Percentiles rank a stretch among this genome's conserved stretches.
Evolutionary conservation across 53 echinoderm and acorn worm species (phyloP).

Genomic region (Henricia sp.): DNA sequence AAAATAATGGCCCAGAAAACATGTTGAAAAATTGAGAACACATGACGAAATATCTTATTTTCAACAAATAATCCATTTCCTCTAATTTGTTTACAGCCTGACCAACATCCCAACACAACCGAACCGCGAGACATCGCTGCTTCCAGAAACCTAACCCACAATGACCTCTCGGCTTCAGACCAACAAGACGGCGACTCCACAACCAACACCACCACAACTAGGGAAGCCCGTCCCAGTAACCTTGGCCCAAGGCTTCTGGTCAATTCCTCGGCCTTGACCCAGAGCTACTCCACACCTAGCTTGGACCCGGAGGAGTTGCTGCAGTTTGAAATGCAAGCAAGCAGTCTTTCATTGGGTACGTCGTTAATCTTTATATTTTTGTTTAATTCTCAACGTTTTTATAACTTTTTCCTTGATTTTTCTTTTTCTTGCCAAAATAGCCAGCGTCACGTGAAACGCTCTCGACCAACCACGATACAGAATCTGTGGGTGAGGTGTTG

Average conservation of each 20-base stretch:
- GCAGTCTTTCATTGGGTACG: conserved; percentile 1
- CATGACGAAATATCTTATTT: too few relatives aligned
- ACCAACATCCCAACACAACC: not conserved
- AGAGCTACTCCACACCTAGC: conserved; percentile 61
- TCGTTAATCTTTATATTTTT: too few relatives aligned
- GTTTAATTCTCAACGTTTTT: too few relatives aligned
- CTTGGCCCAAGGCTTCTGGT: conserved; percentile 20
- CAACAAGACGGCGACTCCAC: conserved; percentile 6
- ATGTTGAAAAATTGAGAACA: too few relatives aligned
- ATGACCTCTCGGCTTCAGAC: conserved; percentile 1
- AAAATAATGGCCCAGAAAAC: too few relatives aligned
- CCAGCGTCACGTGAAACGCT: too few relatives aligned
- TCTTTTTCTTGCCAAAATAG: too few relatives aligned
- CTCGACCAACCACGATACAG: too few relatives aligned
- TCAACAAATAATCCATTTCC: too few relatives aligned
- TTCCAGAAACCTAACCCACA: not conserved
- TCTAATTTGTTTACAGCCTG: not conserved
- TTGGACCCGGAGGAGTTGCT: conserved; percentile 84
- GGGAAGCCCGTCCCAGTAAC: conserved; percentile 2
- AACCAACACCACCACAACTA: too few relatives aligned
- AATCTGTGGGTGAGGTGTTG: too few relatives aligned
- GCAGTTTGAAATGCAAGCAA: conserved; percentile 72
- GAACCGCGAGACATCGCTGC: conserved; percentile 45
- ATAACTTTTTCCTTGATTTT: too few relatives aligned
- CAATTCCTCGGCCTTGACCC: conserved; percentile 25